Conservation (phyloP, 1,140 invertebrate species). For the Caerostris extrusa region DNA sequence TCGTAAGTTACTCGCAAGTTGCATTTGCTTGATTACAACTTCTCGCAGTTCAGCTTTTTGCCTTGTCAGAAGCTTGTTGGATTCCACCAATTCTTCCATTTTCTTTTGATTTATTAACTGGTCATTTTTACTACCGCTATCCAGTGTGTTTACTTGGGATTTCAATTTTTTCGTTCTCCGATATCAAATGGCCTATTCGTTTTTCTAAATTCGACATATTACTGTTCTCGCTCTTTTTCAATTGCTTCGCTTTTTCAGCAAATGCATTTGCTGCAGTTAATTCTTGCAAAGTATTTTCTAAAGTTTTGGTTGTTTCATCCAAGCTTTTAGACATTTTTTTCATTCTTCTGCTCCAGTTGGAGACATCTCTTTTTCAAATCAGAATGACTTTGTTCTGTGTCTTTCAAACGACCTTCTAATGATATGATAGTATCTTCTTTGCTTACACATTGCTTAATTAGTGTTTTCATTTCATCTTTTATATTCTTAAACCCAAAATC, state of each 20-base stretch:
- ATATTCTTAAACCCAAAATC: constrained; percentile 5
- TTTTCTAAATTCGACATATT: constrained; percentile 32
- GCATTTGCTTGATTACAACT: constrained; percentile 58
- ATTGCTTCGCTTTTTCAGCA: background rate
- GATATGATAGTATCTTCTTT: constrained; percentile 21
- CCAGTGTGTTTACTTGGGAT: background rate
- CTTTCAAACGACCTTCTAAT: constrained; percentile 12
- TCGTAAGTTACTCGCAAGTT: constrained; percentile 43
- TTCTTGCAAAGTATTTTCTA: background rate
- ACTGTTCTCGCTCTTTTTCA: background rate
- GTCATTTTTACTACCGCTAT: background rate
- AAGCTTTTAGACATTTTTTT: constrained; percentile 17
- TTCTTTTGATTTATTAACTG: background rate
- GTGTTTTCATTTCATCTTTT: constrained; percentile 32
- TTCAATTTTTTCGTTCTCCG: background rate
- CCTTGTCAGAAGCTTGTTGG: background rate
- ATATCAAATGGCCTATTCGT: background rate
- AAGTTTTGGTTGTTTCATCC: background rate
- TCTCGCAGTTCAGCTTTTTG: constrained; percentile 6
- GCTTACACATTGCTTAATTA: background rate
- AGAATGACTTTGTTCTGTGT: background rate
- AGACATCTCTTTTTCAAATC: constrained; percentile 8
- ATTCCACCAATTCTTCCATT: background rate
- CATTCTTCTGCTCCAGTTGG: background rate
- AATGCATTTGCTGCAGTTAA: background rate